phyloP scores from a whole-genome alignment of 2,888 invertebrate genomes.

The Euclidia mi region DNA sequence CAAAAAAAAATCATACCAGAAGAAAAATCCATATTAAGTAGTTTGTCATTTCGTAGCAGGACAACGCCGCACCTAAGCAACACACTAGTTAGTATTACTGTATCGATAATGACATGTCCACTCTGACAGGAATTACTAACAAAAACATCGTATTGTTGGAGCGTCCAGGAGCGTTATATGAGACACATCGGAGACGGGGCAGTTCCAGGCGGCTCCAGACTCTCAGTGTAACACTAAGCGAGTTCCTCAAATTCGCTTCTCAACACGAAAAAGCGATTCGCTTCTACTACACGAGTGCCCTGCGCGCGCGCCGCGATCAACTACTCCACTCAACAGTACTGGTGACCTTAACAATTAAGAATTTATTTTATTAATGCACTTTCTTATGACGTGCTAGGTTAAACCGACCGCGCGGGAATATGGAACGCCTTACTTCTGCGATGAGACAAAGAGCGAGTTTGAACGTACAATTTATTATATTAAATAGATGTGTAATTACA shows the following conservation, averaged over 20 bases:
- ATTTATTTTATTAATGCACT: slow-evolving; percentile 89
- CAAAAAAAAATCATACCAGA: slow-evolving; percentile 73
- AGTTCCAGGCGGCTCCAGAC: slow-evolving; percentile 65
- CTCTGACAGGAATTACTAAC: slow-evolving; percentile 75
- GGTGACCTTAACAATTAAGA: slow-evolving; percentile 88
- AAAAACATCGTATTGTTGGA: slow-evolving; percentile 72
- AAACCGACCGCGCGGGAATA: slow-evolving; percentile 58
- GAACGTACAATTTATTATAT: slow-evolving; percentile 11
- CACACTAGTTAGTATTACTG: slow-evolving; percentile 78
- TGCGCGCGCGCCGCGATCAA: slow-evolving; percentile 84
- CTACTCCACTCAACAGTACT: slow-evolving; percentile 78
- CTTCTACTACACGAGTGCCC: slow-evolving; percentile 88
- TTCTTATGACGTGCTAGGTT: slow-evolving; percentile 80
- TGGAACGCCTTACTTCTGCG: slow-evolving; percentile 53
- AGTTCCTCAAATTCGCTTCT: slow-evolving; percentile 75
- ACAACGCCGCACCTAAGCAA: slow-evolving; percentile 64
- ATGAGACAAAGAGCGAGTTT: slow-evolving; percentile 65
- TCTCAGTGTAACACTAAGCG: slow-evolving; percentile 82
- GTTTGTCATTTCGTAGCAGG: slow-evolving; percentile 83
- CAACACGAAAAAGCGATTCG: slow-evolving; percentile 78
- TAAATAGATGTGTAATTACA: slow-evolving; percentile 5
- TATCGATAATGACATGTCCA: slow-evolving; percentile 88
- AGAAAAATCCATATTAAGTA: slow-evolving; percentile 79
- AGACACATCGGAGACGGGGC: slow-evolving; percentile 44
- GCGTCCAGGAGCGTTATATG: slow-evolving; percentile 41